phyloP scores from a whole-genome alignment of 2,797 vertebrate genomes.

The Salmo trutta region DNA sequence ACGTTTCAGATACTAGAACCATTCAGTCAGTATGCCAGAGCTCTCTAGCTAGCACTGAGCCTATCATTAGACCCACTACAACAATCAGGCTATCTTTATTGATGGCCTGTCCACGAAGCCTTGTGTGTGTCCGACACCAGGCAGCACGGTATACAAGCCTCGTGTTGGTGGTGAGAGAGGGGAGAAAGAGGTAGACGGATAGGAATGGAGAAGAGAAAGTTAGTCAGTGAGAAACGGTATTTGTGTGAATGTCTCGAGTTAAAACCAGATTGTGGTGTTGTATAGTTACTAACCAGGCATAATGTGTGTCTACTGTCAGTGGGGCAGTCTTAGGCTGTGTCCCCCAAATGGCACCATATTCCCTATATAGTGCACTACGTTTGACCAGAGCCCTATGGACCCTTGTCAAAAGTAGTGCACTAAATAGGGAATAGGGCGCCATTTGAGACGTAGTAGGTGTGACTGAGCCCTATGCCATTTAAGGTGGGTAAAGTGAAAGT shows the following conservation, averaged over 20 bases:
- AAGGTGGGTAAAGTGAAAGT: neutral
- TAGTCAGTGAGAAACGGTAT: constrained; percentile 15
- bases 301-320: neutral
- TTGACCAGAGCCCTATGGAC: neutral
- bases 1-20: neutral
- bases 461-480: neutral
- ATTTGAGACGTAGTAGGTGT: neutral
- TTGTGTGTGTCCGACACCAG: neutral
- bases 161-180: neutral
- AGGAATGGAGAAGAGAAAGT: neutral
- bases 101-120: neutral
- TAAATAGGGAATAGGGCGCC: neutral
- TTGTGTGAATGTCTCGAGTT: constrained; percentile 8
- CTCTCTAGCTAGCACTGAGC: neutral
- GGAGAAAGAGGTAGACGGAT: neutral
- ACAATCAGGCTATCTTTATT: too few species aligned
- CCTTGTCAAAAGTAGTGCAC: neutral
- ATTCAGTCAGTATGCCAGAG: neutral
- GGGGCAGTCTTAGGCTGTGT: neutral
- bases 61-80: neutral
- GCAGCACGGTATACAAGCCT: neutral
- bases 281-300: neutral
- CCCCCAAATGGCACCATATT: neutral
- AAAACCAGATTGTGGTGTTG: neutral
- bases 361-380: neutral